phyloP scores from a whole-genome alignment of 64 coral and sea anemone genomes.

The Montipora capricornis region DNA sequence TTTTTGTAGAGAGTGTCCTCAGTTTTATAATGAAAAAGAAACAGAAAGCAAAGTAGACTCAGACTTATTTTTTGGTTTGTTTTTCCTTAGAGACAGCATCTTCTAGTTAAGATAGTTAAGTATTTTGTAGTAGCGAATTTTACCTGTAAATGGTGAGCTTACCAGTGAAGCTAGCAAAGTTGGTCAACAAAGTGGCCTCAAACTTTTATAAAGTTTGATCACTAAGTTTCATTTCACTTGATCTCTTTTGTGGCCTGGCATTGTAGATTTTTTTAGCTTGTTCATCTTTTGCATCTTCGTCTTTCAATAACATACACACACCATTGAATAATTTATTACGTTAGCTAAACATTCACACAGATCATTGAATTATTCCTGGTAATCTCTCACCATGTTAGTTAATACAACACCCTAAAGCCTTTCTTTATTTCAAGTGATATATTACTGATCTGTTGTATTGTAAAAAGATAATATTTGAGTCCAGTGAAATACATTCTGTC shows the following conservation, averaged over 20 bases:
- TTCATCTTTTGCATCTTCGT: background rate
- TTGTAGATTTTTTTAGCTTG: background rate
- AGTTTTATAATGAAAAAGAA: conserved; percentile 49
- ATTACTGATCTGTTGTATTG: too few relatives aligned
- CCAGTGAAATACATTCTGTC: too few relatives aligned
- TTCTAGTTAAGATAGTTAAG: conserved; percentile 7
- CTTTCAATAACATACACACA: background rate
- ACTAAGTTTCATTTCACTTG: background rate
- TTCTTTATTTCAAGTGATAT: too few relatives aligned
- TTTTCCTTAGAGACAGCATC: conserved; percentile 7
- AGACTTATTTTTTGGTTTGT: background rate
- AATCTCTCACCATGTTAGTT: too few relatives aligned
- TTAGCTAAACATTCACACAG: too few relatives aligned
- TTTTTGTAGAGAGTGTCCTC: conserved; percentile 52
- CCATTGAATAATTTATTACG: background rate
- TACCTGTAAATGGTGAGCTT: background rate
- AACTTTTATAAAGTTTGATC: conserved; percentile 29
- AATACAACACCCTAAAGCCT: too few relatives aligned
- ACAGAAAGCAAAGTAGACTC: conserved; percentile 1
- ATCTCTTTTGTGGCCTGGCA: background rate
- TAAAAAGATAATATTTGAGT: too few relatives aligned
- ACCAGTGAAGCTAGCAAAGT: background rate
- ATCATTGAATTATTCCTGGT: too few relatives aligned
- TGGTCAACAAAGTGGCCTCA: background rate
- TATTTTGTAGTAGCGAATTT: conserved; percentile 32